Base-by-base conservation (phyloP, 1,140 invertebrate species). In the Sitodiplosis mosellana region DNA sequence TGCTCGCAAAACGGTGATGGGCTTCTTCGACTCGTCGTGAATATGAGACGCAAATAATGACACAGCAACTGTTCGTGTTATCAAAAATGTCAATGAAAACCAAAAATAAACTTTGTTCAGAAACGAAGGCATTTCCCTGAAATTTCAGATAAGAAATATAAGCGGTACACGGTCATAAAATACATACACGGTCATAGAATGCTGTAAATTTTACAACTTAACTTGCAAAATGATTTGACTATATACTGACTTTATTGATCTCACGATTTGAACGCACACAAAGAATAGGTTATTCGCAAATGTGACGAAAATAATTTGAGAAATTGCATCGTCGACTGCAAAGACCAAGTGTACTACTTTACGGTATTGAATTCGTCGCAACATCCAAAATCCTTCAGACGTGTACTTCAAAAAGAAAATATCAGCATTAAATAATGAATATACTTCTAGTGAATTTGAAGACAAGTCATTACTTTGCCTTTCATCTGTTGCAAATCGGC, bases 231-330 rank as follows among this genome's bases (percentile, higher is more conserved):
- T 27, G 27, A 27, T 27, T n/a, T 27, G 27, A 27, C 27, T 42
- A 12, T 18, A 27, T 27, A 44, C 42, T 45, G n/a, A 45, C 44
- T 45, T 33, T n/a, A 45, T 58, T 43, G 71, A 76, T 51, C 79
- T 73, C 4, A 79, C 69, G 6, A 81, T 63, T 54, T 81, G 77
- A 0, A 79, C 56, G 46, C 77, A 76, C 36, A 80, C 74, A 46
- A 77, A 80, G 51, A 78, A 79, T 1, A 80, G 59, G 56, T 80
- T 80, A 48, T 72, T 74, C 0, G 66, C 66, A 48, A 76, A 79
- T 0, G 77, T 78, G n/a, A 77, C 54, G 3, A 80, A 61, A 11
- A 77, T 65, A 2, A 79, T 64, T 0, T 64, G 59, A 0, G 72
- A 70, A 22, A 76, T 56, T 27, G 65, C 49, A 2, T 65, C 54